Percentiles rank a stretch among this genome's conserved stretches.
These are phyloP conservation scores for Tachyglossus aculeatus DNA, from an alignment of 2,797 vertebrate genomes.

Conservation along the genomic window DNA sequence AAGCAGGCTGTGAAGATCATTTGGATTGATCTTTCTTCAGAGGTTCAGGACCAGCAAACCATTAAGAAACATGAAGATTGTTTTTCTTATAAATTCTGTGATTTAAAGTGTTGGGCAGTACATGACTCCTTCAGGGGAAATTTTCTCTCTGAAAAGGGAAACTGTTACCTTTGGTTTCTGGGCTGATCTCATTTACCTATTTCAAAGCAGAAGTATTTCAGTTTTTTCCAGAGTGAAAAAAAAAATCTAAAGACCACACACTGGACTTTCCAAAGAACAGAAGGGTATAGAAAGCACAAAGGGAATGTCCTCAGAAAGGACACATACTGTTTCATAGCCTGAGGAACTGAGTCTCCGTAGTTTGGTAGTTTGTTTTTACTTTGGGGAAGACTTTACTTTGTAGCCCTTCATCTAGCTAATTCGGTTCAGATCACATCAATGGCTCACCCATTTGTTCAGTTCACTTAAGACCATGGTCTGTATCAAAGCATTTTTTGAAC, in stretches of 20 bases:
- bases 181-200: neutral
- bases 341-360: neutral
- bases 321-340: neutral
- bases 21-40: neutral
- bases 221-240: no score
- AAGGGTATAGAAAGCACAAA: no score
- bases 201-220: neutral
- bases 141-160: neutral
- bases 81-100: neutral
- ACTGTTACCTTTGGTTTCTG: neutral
- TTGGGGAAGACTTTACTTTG: neutral
- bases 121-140: neutral
- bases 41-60: neutral
- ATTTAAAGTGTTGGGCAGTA: neutral
- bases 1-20: neutral
- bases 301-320: no score
- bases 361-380: neutral
- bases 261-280: no score
- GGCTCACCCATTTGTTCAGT: neutral
- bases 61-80: neutral
- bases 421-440: neutral
- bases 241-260: no score
- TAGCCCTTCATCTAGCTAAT: neutral
- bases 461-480: neutral
- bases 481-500: neutral